A percentile compares a stretch with the other conserved stretches of the same genome.
These are phyloP conservation scores for Callospermophilus lateralis DNA, from an alignment of 2,113 vertebrate species.

Conservation along the genomic window DNA sequence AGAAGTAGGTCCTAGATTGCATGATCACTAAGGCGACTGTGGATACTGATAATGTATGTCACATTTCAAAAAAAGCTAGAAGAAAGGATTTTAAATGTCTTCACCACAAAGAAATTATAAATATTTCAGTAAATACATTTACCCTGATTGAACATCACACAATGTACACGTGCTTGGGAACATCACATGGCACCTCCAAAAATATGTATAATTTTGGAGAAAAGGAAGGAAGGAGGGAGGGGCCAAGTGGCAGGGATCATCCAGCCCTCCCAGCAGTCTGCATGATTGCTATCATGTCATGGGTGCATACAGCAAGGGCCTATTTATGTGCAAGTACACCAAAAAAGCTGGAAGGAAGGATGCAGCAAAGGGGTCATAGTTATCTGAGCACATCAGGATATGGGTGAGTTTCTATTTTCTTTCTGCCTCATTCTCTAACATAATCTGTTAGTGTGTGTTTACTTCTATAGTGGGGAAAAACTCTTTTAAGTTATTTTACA, in stretches of 20 bases:
- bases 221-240: neutral
- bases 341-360: neutral
- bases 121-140: neutral
- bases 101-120: neutral
- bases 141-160: neutral
- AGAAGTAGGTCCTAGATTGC: neutral
- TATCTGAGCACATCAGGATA: neutral
- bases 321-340: neutral
- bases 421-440: neutral
- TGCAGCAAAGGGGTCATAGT: neutral
- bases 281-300: neutral
- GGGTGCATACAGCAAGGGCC: neutral
- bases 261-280: neutral
- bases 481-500: constrained; percentile 2
- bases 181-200: neutral
- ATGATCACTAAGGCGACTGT: neutral
- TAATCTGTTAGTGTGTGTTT: neutral
- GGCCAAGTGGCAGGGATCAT: neutral
- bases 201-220: neutral
- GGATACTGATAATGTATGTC: neutral
- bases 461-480: neutral
- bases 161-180: neutral
- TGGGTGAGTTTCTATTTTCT: neutral
- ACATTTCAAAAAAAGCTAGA: neutral
- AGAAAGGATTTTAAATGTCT: neutral